phyloP scores from a whole-genome alignment of 2,888 invertebrate species.

The Lithodes maja region DNA sequence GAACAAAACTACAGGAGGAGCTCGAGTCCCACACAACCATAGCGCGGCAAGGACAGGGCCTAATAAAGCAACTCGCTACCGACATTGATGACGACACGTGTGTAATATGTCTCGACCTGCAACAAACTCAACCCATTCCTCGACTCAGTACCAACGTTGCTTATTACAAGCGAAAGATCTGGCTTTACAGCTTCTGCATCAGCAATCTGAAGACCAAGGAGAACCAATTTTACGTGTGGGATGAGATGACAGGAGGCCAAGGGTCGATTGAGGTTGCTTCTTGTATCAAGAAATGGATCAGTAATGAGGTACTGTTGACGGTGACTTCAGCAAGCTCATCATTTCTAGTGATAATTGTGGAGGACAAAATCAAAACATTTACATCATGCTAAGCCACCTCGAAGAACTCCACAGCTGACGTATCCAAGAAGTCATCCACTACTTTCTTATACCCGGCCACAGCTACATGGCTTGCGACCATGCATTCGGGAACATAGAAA shows the following conservation, averaged over 20 bases:
- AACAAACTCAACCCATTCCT: conserved; percentile 11
- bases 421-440: neutral
- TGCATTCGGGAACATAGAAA: conserved; percentile 7
- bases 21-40: neutral
- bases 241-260: conserved; percentile 13
- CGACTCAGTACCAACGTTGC: neutral
- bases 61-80: neutral
- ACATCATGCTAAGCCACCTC: neutral
- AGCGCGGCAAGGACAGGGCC: neutral
- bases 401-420: neutral
- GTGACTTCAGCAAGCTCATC: neutral
- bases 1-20: neutral
- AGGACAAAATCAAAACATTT: conserved; percentile 14
- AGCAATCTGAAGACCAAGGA: neutral
- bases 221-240: neutral
- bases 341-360: neutral
- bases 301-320: neutral
- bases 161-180: neutral
- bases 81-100: neutral
- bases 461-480: conserved; percentile 1
- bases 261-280: neutral
- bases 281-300: neutral
- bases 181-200: conserved; percentile 6
- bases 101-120: neutral
- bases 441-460: neutral